Evolutionary conservation across 1,140 invertebrate species (phyloP).

Genomic region (Teleogryllus occipitalis): DNA sequence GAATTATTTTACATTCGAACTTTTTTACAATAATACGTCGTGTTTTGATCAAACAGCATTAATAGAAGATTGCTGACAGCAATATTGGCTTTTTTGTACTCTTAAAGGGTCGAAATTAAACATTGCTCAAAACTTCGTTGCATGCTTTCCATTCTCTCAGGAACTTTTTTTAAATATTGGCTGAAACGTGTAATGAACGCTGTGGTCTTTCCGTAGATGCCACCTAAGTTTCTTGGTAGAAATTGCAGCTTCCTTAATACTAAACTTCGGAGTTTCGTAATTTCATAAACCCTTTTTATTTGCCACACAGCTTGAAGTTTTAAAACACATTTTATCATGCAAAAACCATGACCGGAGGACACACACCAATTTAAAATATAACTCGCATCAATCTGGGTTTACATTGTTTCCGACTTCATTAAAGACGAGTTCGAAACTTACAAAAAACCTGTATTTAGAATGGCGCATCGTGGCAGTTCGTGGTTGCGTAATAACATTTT

Average conservation of each 20-base stretch:
- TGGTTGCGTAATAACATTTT: neutral
- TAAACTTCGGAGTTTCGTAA: neutral
- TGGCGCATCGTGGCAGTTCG: no score
- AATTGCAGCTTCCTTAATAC: neutral
- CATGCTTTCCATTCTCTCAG: neutral
- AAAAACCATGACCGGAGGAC: neutral
- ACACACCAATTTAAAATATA: neutral
- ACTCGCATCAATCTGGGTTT: neutral
- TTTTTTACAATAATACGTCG: no score
- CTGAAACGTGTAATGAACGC: neutral
- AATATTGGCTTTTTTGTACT: no score
- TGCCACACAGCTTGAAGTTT: neutral
- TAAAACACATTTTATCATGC: neutral
- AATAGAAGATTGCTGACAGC: no score
- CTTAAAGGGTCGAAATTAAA: no score
- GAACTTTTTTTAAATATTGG: neutral
- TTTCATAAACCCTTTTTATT: neutral
- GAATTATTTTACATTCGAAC: no score
- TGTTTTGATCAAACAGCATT: no score
- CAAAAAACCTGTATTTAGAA: neutral
- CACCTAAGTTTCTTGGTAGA: neutral
- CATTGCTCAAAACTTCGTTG: no score
- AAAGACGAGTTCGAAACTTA: neutral
- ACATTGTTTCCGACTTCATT: neutral
- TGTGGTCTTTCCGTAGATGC: neutral